Evolutionary conservation across 2,888 invertebrate species (phyloP), one percentile per base, ranked within the genome.

Genomic region (Cactoblastis cactorum): DNA sequence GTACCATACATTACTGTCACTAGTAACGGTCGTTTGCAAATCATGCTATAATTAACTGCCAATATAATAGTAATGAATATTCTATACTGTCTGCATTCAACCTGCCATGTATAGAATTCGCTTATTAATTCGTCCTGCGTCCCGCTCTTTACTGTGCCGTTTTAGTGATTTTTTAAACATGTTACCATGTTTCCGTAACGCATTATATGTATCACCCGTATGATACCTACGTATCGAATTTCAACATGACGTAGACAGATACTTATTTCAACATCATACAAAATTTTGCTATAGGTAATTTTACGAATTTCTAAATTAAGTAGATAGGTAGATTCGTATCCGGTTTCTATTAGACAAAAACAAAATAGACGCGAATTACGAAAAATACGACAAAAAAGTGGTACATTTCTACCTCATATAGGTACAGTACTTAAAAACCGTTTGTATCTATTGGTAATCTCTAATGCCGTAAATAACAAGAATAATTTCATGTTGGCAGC

Each of bases 401-500:
- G 6, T 35, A 4, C 14, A 14, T 35, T 15, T 6, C 28, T 28
- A 8, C 9, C 8, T 28, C 9, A 6, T 28, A 28, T 28, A 9
- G n/a, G 28, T 22, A 22, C 3, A n/a, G 14, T 35, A 15, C 35
- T 15, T 45, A 18, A 32, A 17, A 19, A 28, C 28, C 35, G 14
- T 41, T 53, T 28, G 33, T 67, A 70, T 71, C 66, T 66, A 67
- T 67, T 61, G 58, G 63, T 64, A 71, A 76, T 75, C 71, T 67
- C 65, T 62, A 63, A 57, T 69, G 69, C 67, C 64, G 66, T 69
- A 74, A 76, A 77, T 74, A 75, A 71, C 67, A 56, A 71, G 60
- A 66, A 71, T 74, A 72, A 76, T 71, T 80, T 77, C 77, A 79
- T 78, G 77, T 82, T 74, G 74, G 71, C 71, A 71, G 69, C 69